phyloP scores from a whole-genome alignment of 2,113 vertebrate species.

The Dipodomys spectabilis region DNA sequence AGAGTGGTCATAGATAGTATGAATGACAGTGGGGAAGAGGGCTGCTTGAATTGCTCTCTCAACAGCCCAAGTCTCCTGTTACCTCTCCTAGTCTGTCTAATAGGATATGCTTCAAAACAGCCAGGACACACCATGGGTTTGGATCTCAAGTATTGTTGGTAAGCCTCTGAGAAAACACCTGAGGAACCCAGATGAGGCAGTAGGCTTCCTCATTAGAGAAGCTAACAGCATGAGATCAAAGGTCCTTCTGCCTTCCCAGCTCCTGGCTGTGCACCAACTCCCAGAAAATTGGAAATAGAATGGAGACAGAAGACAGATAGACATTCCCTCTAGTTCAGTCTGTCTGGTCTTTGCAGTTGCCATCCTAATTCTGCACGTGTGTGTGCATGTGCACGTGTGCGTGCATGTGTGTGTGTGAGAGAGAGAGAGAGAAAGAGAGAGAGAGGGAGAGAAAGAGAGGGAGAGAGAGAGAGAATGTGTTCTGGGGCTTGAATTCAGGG shows the following conservation, averaged over 20 bases:
- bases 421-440: no score
- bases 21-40: no score
- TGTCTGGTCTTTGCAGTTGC: conserved; percentile 37
- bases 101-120: conserved; percentile 37
- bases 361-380: not conserved
- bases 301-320: not conserved
- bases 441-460: no score
- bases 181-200: conserved; percentile 51
- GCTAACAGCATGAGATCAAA: conserved; percentile 55
- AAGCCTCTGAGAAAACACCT: conserved; percentile 9
- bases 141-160: conserved; percentile 56
- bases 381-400: no score
- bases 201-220: conserved; percentile 39
- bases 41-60: not conserved
- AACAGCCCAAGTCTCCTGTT: not conserved
- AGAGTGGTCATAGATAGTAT: not conserved
- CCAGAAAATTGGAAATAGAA: not conserved
- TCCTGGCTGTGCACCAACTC: conserved; percentile 42
- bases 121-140: conserved; percentile 21
- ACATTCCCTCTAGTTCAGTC: not conserved
- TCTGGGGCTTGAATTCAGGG: no score
- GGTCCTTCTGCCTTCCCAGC: not conserved
- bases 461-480: no score
- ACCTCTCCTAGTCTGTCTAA: not conserved
- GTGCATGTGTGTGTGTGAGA: no score